Evolutionary conservation across 2,113 vertebrate species (phyloP).

Genomic region (Oncorhynchus tshawytscha): DNA sequence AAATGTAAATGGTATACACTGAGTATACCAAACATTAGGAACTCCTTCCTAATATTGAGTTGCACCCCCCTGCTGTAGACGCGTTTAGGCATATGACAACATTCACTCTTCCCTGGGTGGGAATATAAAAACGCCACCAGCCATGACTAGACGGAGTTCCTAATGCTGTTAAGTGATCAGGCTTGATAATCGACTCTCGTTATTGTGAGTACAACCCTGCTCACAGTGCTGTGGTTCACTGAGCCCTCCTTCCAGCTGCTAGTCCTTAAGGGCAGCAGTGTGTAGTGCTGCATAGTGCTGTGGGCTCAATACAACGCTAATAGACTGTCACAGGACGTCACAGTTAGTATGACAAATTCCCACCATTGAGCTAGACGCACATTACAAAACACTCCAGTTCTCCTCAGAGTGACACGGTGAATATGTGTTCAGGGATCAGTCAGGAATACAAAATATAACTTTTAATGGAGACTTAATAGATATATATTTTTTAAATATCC

Average conservation of each 20-base stretch:
- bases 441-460: no score
- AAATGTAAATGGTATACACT: no score
- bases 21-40: no score
- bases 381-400: background rate
- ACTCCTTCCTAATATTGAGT: no score
- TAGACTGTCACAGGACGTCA: constrained; percentile 5
- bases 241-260: background rate
- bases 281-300: background rate
- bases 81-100: no score
- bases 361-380: constrained; percentile 12
- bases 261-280: background rate
- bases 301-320: constrained; percentile 9
- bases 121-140: background rate
- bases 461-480: background rate
- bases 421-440: background rate
- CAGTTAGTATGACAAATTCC: constrained; percentile 22
- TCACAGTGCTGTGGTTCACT: background rate
- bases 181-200: background rate
- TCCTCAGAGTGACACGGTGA: background rate
- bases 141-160: constrained; percentile 7
- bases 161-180: constrained; percentile 7
- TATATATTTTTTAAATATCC: background rate
- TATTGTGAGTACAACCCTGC: background rate
- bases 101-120: background rate
- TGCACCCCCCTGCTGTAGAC: no score